Evolutionary conservation across 2,888 invertebrate genomes (phyloP), one percentile per base, ranked within the genome.

Genomic region (Diaperis boleti): DNA sequence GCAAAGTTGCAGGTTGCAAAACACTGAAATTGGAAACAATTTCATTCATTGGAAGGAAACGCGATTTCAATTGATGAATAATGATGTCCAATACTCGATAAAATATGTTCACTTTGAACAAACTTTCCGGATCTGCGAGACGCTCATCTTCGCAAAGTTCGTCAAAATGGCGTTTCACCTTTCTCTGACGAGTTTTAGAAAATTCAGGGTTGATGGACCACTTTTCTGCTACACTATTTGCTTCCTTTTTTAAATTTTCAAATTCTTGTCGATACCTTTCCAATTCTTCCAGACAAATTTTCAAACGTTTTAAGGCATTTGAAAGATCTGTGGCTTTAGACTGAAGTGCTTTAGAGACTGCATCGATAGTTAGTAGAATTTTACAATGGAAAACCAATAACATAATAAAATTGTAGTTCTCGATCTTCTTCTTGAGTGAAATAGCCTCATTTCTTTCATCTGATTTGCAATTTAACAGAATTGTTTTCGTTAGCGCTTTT

Each of bases 51-150:
- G 4, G 4, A 20, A 20, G 20, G 20, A 20, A 20, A 20, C 20
- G 20, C 20, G 20, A 20, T 31, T n/a, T 31, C 7, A 31, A 31
- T n/a, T 31, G 31, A 6, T 6, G 3, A 31, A n/a, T 31, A n/a
- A 31, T 31, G 5, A 31, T 31, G n/a, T 31, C 31, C n/a, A 31
- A 6, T 31, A n/a, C 10, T 31, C 10, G 7, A 31, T n/a, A 31
- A 31, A 31, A 31, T 31, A 31, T n/a, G 31, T 31, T 31, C n/a
- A 31, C n/a, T 31, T 31, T 6, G n/a, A 31, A 31, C 7, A 31
- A 31, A 3, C 10, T n/a, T 31, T 31, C n/a, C n/a, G n/a, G n/a
- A n/a, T n/a, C n/a, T n/a, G n/a, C n/a, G n/a, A n/a, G n/a, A n/a
- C n/a, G n/a, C n/a, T n/a, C n/a, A n/a, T n/a, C n/a, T n/a, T n/a